These are phyloP conservation scores for Anthopleura xanthogrammica DNA, from an alignment of 92 coral and sea anemone species.

Conservation along the genomic window DNA sequence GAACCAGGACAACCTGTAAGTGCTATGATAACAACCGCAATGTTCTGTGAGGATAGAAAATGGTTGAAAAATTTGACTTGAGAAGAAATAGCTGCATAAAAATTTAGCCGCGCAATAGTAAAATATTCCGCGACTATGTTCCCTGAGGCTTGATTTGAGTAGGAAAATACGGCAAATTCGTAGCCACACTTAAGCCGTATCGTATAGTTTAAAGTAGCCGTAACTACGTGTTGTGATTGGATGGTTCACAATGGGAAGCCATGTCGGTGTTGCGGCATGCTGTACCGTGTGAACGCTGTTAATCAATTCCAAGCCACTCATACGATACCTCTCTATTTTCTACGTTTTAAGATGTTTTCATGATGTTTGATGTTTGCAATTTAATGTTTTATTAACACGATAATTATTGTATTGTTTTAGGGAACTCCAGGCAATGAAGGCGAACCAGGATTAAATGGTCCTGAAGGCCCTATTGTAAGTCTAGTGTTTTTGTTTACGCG, in stretches of 20 bases:
- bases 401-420: conserved; percentile 6
- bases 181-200: too few relatives aligned
- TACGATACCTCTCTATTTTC: too few relatives aligned
- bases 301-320: too few relatives aligned
- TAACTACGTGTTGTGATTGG: not conserved
- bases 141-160: not conserved
- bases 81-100: not conserved
- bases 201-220: too few relatives aligned
- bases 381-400: not conserved
- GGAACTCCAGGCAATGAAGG: conserved; percentile 62
- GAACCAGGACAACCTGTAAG: conserved; percentile 63
- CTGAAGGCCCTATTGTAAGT: conserved; percentile 58
- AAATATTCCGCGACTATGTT: too few relatives aligned
- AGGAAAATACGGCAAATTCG: too few relatives aligned
- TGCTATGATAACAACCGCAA: too few relatives aligned
- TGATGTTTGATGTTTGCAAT: too few relatives aligned
- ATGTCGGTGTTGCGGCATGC: not conserved
- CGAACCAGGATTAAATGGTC: conserved; percentile 47
- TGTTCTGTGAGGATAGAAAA: not conserved
- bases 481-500: not conserved
- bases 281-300: not conserved
- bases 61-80: too few relatives aligned
- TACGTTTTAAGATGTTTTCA: too few relatives aligned
- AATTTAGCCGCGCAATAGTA: not conserved
- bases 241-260: not conserved